Percentiles rank a stretch among this genome's conserved stretches.
Conservation (phyloP, 1,140 invertebrate genomes). For the Chymomyza costata region DNA sequence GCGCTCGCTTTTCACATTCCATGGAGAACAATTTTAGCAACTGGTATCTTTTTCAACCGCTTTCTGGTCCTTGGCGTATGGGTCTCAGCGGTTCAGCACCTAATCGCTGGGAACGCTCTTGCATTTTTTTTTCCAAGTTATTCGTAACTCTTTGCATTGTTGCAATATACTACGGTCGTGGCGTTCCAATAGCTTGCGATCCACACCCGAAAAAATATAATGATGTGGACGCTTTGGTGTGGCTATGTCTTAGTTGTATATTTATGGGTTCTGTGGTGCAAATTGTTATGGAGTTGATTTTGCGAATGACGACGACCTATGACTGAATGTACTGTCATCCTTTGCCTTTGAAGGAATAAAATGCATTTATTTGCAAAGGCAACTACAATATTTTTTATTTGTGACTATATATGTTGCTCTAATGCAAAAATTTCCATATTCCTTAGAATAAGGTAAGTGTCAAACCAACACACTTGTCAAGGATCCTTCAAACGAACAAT, state of each 20-base stretch:
- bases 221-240: constrained; percentile 6
- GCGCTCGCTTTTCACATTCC: constrained; percentile 12
- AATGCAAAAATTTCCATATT: too few relatives aligned
- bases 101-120: constrained; percentile 23
- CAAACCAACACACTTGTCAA: too few relatives aligned
- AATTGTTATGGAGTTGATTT: neutral
- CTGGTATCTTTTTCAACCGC: constrained; percentile 36
- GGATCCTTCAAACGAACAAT: too few relatives aligned
- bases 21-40: constrained; percentile 22
- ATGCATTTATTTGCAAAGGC: too few relatives aligned
- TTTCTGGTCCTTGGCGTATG: constrained; percentile 32
- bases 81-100: constrained; percentile 3
- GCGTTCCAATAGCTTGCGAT: constrained; percentile 25
- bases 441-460: too few relatives aligned
- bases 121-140: constrained; percentile 20
- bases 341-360: too few relatives aligned
- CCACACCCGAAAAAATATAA: constrained; percentile 31
- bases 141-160: constrained; percentile 16
- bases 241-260: constrained; percentile 16
- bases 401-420: too few relatives aligned
- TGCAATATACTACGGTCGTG: constrained; percentile 19
- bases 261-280: constrained; percentile 7
- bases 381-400: too few relatives aligned
- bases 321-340: too few relatives aligned
- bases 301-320: constrained; percentile 4